These are phyloP conservation scores for Sebastes paucispinis DNA, from an alignment of 2,797 vertebrate genomes.

Conservation along the genomic window DNA sequence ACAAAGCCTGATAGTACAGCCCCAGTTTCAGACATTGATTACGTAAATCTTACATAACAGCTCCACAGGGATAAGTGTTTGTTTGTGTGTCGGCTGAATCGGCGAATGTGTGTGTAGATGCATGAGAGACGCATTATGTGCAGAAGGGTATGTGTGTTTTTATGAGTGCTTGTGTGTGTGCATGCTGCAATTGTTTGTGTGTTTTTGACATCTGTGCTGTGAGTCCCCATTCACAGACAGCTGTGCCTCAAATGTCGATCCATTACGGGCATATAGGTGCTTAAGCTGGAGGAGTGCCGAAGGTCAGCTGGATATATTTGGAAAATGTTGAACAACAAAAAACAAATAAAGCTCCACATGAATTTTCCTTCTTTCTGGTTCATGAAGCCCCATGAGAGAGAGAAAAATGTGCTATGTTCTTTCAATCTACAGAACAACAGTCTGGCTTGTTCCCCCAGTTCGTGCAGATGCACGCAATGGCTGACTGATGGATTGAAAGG, in stretches of 20 bases:
- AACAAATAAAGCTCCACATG: constrained; percentile 32
- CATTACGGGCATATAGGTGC: constrained; percentile 14
- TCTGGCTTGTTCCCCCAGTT: constrained; percentile 45
- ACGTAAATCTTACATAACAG: constrained; percentile 67
- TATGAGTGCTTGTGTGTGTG: not conserved
- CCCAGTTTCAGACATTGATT: constrained; percentile 49
- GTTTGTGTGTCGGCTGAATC: constrained; percentile 33
- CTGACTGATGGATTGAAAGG: constrained; percentile 72
- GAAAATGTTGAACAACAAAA: constrained; percentile 50
- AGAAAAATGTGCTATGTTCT: constrained; percentile 36
- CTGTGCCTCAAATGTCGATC: constrained; percentile 38
- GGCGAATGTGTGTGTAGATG: constrained; percentile 2
- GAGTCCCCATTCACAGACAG: constrained; percentile 14
- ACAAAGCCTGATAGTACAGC: constrained; percentile 61
- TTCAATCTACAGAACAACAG: constrained; percentile 60
- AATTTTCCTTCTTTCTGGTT: constrained; percentile 36
- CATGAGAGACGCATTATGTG: not conserved
- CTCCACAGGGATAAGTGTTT: constrained; percentile 39
- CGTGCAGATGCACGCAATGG: constrained; percentile 50
- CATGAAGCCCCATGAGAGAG: constrained; percentile 20
- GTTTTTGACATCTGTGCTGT: not conserved
- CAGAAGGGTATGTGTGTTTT: not conserved
- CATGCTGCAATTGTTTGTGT: not conserved
- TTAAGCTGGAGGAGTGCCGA: constrained; percentile 16
- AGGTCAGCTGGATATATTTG: constrained; percentile 51